phyloP scores from a whole-genome alignment of 2,113 vertebrate genomes.

The Dromiciops gliroides region DNA sequence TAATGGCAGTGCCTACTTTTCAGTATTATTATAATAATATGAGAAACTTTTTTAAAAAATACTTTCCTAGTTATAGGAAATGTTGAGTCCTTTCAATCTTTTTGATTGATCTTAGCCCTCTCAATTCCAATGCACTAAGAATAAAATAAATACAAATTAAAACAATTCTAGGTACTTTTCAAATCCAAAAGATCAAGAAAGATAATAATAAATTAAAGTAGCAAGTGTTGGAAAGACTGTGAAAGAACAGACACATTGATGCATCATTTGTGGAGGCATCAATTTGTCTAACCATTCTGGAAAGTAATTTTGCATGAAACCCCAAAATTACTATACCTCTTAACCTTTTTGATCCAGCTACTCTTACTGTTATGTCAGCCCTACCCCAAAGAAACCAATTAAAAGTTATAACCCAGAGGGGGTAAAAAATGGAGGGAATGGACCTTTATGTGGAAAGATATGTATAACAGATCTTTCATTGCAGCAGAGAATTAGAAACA shows the following conservation, averaged over 20 bases:
- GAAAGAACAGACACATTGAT: background rate
- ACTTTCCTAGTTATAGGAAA: background rate
- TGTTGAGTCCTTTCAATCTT: background rate
- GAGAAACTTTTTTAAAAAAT: background rate
- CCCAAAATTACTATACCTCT: background rate
- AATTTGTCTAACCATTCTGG: background rate
- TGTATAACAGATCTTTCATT: background rate
- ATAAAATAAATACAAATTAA: background rate
- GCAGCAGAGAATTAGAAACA: background rate
- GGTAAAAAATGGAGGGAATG: background rate
- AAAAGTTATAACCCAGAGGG: background rate
- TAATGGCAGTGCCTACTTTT: background rate
- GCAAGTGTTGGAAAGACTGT: background rate
- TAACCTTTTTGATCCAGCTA: background rate
- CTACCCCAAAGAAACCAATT: background rate
- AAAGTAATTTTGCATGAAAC: background rate
- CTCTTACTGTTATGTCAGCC: background rate
- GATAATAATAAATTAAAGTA: background rate
- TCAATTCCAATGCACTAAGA: background rate
- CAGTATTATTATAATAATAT: background rate
- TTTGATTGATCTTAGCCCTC: background rate
- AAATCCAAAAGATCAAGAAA: background rate
- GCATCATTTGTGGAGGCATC: background rate
- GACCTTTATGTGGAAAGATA: no score
- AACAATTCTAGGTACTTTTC: background rate